Evolutionary conservation across 2,113 vertebrate genomes (phyloP).

Genomic region (Tricholaema leucomelas): DNA sequence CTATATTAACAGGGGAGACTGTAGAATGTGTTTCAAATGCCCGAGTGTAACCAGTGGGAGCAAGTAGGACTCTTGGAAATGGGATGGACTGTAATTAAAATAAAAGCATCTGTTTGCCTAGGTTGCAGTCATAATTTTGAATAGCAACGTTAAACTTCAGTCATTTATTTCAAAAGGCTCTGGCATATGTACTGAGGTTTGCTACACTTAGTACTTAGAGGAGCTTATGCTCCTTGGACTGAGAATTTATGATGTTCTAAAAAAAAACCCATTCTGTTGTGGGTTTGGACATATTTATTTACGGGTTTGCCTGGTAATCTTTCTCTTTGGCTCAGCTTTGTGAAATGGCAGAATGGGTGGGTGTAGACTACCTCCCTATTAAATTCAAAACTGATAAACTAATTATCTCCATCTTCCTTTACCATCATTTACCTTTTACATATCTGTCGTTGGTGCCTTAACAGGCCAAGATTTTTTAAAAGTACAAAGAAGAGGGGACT

Average conservation of each 20-base stretch:
- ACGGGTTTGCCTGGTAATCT: background rate
- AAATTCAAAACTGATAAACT: background rate
- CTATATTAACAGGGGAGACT: background rate
- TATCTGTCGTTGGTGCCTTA: background rate
- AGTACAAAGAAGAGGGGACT: background rate
- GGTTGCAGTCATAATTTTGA: background rate
- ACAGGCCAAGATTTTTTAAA: background rate
- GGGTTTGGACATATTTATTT: background rate
- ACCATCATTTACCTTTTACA: background rate
- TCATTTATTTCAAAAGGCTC: background rate
- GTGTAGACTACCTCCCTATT: background rate
- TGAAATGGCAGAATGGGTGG: background rate
- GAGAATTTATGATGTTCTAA: background rate
- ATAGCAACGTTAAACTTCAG: background rate
- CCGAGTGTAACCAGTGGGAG: background rate
- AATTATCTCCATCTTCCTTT: background rate
- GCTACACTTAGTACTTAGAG: background rate
- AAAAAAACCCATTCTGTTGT: background rate
- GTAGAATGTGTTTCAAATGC: background rate
- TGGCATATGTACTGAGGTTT: background rate
- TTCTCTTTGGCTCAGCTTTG: background rate
- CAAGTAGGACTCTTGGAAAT: background rate
- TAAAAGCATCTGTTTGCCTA: background rate
- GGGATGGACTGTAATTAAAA: background rate
- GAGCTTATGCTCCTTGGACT: background rate